Evolutionary conservation across 2,797 vertebrate genomes (phyloP).

Genomic region (Phoebastria nigripes): DNA sequence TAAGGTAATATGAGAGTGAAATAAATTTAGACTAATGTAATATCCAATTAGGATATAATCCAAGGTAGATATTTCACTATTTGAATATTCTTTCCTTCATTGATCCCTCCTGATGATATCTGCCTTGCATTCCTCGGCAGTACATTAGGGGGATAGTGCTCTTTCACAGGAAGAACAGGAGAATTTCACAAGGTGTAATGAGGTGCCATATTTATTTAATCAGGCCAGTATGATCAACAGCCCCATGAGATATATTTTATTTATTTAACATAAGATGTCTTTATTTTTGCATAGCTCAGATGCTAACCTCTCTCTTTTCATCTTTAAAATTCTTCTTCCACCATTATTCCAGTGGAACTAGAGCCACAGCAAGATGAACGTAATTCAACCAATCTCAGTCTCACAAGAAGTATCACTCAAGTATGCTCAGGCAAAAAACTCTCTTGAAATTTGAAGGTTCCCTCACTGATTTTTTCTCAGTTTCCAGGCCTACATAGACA

Average conservation of each 20-base stretch:
- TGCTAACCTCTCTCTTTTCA: not conserved
- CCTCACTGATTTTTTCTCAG: not conserved
- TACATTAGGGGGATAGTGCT: not conserved
- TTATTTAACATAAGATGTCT: not conserved
- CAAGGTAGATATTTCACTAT: slow-evolving; percentile 22
- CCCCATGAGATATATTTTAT: not conserved
- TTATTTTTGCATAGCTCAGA: not conserved
- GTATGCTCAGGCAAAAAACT: not conserved
- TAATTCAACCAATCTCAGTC: not conserved
- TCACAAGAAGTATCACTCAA: not conserved
- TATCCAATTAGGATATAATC: slow-evolving; percentile 25
- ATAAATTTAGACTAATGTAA: slow-evolving; percentile 39
- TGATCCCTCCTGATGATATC: not conserved
- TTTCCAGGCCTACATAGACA: not conserved
- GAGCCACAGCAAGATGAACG: not conserved
- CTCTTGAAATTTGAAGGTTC: not conserved
- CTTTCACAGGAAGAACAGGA: not conserved
- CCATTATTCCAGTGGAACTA: not conserved
- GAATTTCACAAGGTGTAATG: not conserved
- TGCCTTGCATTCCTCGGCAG: not conserved
- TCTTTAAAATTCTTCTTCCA: not conserved
- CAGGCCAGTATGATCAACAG: not conserved
- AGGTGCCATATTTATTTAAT: not conserved
- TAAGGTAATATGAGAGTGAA: slow-evolving; percentile 26
- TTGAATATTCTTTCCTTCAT: slow-evolving; percentile 11